Evolutionary conservation across 2,888 invertebrate genomes (phyloP).

Genomic region (Rhorus exstirpatorius): DNA sequence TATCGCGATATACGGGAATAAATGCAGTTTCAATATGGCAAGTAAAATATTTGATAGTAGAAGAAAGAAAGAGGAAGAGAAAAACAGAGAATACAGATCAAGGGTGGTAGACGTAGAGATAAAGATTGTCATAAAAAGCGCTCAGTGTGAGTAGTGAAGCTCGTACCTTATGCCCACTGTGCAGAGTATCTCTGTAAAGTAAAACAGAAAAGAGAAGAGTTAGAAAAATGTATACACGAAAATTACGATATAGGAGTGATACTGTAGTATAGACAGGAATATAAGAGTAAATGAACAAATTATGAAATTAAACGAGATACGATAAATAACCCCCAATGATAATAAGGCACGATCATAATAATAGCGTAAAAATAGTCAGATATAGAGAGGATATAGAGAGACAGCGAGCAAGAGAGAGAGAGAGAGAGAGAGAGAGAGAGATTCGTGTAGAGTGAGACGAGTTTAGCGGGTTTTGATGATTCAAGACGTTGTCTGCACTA

Average conservation of each 20-base stretch:
- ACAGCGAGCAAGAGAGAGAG: conserved; percentile 36
- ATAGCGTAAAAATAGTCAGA: conserved; percentile 19
- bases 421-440: conserved; percentile 43
- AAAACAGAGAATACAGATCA: not conserved
- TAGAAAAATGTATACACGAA: conserved; percentile 80
- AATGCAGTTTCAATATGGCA: not conserved
- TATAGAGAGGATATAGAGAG: conserved; percentile 69
- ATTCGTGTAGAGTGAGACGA: conserved; percentile 14
- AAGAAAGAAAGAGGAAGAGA: conserved; percentile 6
- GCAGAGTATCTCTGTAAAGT: conserved; percentile 85
- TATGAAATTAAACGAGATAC: conserved; percentile 1
- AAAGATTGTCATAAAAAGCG: conserved; percentile 22
- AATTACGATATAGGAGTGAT: conserved; percentile 33
- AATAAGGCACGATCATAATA: conserved; percentile 5
- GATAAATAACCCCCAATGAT: not conserved
- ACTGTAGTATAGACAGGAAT: not conserved
- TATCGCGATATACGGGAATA: not conserved
- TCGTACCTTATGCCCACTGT: conserved; percentile 85
- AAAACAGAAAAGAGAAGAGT: conserved; percentile 84
- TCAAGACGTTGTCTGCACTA: conserved; percentile 32
- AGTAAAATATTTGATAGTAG: conserved; percentile 10
- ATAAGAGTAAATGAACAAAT: conserved; percentile 3
- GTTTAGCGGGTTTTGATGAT: conserved; percentile 44
- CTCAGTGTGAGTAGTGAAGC: conserved; percentile 33
- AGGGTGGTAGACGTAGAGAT: conserved; percentile 19